These are phyloP conservation scores for Microtus richardsoni DNA, from an alignment of 2,113 vertebrate genomes.

Conservation along the genomic window DNA sequence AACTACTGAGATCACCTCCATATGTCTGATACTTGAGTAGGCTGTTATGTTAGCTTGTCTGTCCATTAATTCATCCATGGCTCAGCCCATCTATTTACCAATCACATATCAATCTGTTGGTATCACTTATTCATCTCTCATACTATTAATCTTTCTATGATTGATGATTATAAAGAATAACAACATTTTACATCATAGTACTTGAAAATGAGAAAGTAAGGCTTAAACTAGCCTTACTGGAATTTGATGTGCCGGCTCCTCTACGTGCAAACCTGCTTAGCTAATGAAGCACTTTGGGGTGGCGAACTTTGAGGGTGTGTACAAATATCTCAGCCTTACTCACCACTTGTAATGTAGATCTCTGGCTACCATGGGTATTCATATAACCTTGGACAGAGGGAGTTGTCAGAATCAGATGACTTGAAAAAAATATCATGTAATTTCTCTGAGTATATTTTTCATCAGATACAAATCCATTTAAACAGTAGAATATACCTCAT, in stretches of 20 bases:
- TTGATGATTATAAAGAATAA: not conserved
- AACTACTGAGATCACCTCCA: not conserved
- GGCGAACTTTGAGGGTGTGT: not conserved
- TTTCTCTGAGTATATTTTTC: not conserved
- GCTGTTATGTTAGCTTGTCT: not conserved
- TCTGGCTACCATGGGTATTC: not conserved
- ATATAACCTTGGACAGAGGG: not conserved
- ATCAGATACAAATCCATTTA: not conserved
- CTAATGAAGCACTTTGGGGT: not conserved
- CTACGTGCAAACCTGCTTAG: rapidly evolving
- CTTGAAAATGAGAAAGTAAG: not conserved
- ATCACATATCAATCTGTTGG: not conserved
- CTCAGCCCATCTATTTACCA: not conserved
- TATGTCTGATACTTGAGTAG: not conserved
- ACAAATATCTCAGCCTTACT: not conserved
- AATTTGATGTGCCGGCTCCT: not conserved
- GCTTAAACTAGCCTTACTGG: not conserved
- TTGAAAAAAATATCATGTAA: not conserved
- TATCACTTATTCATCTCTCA: not conserved
- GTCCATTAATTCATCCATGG: too few species aligned
- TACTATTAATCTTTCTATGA: not conserved
- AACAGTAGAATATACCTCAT: not conserved
- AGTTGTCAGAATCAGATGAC: not conserved
- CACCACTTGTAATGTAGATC: not conserved
- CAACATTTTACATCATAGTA: not conserved